A percentile compares a stretch with the other conserved stretches of the same genome.
These are phyloP conservation scores for Lasius fuliginosus DNA, from an alignment of 2,888 invertebrate genomes.

Conservation along the genomic window DNA sequence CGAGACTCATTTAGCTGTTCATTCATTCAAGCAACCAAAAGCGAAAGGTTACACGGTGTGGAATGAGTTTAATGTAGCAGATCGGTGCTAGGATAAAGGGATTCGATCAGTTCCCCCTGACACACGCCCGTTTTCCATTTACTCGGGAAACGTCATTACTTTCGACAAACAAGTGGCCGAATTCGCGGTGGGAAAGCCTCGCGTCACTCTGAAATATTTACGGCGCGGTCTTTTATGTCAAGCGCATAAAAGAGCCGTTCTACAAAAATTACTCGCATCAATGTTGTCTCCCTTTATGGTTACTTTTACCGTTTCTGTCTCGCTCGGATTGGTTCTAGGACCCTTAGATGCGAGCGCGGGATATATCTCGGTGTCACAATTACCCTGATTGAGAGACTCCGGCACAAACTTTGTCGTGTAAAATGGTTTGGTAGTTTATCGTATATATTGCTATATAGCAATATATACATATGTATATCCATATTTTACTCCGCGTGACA, in stretches of 20 bases:
- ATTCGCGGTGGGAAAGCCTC: slow-evolving; percentile 7
- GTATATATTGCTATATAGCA: background rate
- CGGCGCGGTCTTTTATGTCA: slow-evolving; percentile 38
- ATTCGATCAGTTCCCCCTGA: slow-evolving; percentile 63
- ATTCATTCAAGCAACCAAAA: slow-evolving; percentile 68
- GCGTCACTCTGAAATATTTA: slow-evolving; percentile 39
- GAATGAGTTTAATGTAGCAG: slow-evolving; percentile 56
- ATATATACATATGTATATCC: too few species aligned
- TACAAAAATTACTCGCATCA: slow-evolving; percentile 45
- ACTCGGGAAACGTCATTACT: slow-evolving; percentile 48
- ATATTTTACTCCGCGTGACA: background rate
- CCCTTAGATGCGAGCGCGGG: background rate
- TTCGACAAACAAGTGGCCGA: slow-evolving; percentile 50
- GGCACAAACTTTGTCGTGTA: background rate
- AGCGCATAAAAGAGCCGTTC: slow-evolving; percentile 39
- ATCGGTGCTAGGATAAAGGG: slow-evolving; percentile 66
- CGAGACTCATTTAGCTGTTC: slow-evolving; percentile 70
- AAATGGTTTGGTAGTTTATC: slow-evolving; percentile 14
- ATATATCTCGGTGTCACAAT: slow-evolving; percentile 21
- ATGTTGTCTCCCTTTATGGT: slow-evolving; percentile 30
- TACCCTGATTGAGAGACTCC: slow-evolving; percentile 36
- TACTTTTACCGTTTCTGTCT: slow-evolving; percentile 13
- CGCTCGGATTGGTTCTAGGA: slow-evolving; percentile 8
- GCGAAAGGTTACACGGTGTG: slow-evolving; percentile 63
- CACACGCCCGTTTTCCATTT: slow-evolving; percentile 62